These are phyloP conservation scores for Pristis pectinata DNA, from an alignment of 2,797 vertebrate genomes.

Conservation along the genomic window DNA sequence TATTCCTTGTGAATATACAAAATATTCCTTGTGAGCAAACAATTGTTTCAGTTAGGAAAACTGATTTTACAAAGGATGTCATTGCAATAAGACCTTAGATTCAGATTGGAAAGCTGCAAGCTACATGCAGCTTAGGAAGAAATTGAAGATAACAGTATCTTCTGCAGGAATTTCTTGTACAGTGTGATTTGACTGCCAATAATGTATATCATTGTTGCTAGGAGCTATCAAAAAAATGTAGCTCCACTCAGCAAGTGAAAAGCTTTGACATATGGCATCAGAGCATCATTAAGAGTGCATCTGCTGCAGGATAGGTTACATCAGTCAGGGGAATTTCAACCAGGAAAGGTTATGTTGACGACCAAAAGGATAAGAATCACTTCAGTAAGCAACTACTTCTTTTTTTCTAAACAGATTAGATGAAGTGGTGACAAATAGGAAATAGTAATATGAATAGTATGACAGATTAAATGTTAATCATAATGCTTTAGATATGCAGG, in stretches of 20 bases:
- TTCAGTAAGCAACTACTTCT: constrained; percentile 39
- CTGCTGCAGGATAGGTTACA: constrained; percentile 72
- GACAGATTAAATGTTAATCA: neutral
- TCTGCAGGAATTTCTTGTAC: constrained; percentile 47
- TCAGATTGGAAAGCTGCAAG: neutral
- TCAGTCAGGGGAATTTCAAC: constrained; percentile 67
- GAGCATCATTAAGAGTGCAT: constrained; percentile 84
- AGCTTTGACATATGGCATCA: constrained; percentile 96
- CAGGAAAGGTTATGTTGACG: constrained; percentile 60
- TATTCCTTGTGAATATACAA: no score
- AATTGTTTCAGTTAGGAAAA: neutral
- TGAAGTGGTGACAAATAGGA: neutral
- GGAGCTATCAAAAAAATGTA: constrained; percentile 81
- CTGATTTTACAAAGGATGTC: neutral
- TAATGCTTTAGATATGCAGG: neutral
- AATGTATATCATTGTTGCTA: constrained; percentile 63
- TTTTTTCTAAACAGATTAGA: neutral
- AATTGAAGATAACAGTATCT: constrained; percentile 48
- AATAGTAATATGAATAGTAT: no score
- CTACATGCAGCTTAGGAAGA: constrained; percentile 43
- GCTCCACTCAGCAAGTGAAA: constrained; percentile 87
- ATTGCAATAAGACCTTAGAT: neutral
- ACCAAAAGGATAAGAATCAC: constrained; percentile 55
- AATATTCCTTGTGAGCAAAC: neutral
- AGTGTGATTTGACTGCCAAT: constrained; percentile 49